Percentiles rank a stretch among this genome's conserved stretches.
These are phyloP conservation scores for Tanytarsus gracilentus DNA, from an alignment of 2,888 invertebrate species.

Conservation along the genomic window DNA sequence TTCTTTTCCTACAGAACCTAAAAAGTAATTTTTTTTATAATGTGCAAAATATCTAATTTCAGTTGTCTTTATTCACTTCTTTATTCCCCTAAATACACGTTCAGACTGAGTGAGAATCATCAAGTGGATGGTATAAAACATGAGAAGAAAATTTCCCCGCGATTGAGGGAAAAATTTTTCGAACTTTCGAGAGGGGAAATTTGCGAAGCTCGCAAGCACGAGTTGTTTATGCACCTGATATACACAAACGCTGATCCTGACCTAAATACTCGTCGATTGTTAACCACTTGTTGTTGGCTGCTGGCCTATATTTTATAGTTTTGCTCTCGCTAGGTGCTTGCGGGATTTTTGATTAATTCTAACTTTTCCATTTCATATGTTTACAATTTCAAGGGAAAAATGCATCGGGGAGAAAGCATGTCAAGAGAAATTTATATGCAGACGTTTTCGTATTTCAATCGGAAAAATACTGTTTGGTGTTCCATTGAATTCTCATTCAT, in stretches of 20 bases:
- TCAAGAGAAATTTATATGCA: too few relatives aligned
- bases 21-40: neutral
- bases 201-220: neutral
- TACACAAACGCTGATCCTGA: neutral
- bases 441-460: too few relatives aligned
- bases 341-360: too few relatives aligned
- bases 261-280: neutral
- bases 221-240: neutral
- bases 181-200: too few relatives aligned
- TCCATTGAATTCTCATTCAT: too few relatives aligned
- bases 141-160: neutral
- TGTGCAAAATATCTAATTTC: too few relatives aligned
- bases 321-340: too few relatives aligned
- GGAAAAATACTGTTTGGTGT: too few relatives aligned
- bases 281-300: neutral
- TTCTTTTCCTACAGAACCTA: neutral
- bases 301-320: neutral
- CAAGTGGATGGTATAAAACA: neutral
- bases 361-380: too few relatives aligned
- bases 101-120: slow-evolving; percentile 5
- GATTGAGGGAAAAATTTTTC: too few relatives aligned
- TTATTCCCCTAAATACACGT: slow-evolving; percentile 7
- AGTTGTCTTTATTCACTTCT: slow-evolving; percentile 19
- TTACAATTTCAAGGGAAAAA: too few relatives aligned
- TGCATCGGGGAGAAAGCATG: too few relatives aligned